phyloP scores from a whole-genome alignment of 35 echinoderm and acorn worm genomes.

The Ptychodera flava region DNA sequence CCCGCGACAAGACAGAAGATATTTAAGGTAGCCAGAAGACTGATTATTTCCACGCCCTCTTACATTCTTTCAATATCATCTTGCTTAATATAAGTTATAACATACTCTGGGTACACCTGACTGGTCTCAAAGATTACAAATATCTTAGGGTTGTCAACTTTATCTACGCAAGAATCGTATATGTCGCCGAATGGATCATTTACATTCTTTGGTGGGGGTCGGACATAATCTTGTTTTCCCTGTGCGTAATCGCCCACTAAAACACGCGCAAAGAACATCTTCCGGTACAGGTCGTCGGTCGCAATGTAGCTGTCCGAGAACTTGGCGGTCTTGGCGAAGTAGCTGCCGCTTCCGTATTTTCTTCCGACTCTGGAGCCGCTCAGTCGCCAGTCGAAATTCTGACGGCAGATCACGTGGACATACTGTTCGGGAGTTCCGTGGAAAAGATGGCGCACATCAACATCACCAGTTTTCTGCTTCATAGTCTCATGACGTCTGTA shows the following conservation, averaged over 20 bases:
- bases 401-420: neutral
- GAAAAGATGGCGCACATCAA: neutral
- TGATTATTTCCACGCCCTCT: no score
- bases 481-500: no score
- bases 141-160: neutral
- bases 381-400: neutral
- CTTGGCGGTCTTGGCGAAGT: neutral
- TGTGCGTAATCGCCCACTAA: neutral
- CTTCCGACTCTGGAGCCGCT: neutral
- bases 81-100: neutral
- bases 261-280: constrained; percentile 5
- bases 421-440: neutral
- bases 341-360: neutral
- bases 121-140: constrained; percentile 2
- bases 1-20: no score
- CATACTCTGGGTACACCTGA: constrained; percentile 4
- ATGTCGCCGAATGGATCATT: neutral
- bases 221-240: neutral
- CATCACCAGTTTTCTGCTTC: neutral
- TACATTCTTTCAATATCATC: no score
- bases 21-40: no score
- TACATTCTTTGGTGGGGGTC: neutral
- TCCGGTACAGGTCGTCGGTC: neutral
- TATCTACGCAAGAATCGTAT: constrained; percentile 4
- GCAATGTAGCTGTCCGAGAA: neutral